Conservation (phyloP, 2,797 vertebrate genomes). For the Petrocephalus sullivani region DNA sequence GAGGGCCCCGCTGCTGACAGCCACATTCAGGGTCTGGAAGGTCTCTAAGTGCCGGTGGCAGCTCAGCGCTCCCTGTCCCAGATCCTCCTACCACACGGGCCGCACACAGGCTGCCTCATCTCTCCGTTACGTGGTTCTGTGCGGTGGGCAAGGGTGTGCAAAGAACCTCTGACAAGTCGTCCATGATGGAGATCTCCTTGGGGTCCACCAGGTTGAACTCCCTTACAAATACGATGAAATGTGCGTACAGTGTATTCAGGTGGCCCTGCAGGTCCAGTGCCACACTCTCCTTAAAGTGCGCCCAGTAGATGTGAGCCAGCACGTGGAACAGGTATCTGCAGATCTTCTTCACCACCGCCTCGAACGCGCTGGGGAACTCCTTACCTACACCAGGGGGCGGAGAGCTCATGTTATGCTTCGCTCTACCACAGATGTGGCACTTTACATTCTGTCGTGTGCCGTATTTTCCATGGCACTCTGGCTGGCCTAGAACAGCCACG, state of each 20-base stretch:
- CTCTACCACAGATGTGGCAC: background rate
- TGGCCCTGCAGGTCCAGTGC: slow-evolving; percentile 94
- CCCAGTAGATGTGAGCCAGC: slow-evolving; percentile 97
- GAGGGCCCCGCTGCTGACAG: slow-evolving; percentile 40
- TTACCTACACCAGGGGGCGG: slow-evolving; percentile 67
- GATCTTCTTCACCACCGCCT: slow-evolving; percentile 95
- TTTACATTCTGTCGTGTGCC: background rate
- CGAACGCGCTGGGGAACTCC: slow-evolving; percentile 94
- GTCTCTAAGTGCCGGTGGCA: background rate
- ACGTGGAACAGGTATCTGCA: slow-evolving; percentile 94
- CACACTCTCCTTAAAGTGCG: slow-evolving; percentile 97
- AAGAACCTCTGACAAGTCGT: slow-evolving; percentile 94
- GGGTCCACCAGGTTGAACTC: slow-evolving; percentile 97
- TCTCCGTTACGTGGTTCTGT: slow-evolving; percentile 97
- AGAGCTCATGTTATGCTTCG: background rate
- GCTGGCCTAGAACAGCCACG: background rate
- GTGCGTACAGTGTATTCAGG: slow-evolving; percentile 94
- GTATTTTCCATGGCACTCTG: background rate
- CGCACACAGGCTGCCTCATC: slow-evolving; percentile 68
- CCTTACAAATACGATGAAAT: slow-evolving; percentile 97
- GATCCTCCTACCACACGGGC: background rate
- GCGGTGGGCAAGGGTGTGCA: slow-evolving; percentile 76
- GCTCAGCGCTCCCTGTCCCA: background rate
- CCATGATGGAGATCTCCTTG: slow-evolving; percentile 97
- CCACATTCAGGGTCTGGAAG: slow-evolving; percentile 9